phyloP scores from a whole-genome alignment of 2,113 vertebrate species.

The Microtus montanus region DNA sequence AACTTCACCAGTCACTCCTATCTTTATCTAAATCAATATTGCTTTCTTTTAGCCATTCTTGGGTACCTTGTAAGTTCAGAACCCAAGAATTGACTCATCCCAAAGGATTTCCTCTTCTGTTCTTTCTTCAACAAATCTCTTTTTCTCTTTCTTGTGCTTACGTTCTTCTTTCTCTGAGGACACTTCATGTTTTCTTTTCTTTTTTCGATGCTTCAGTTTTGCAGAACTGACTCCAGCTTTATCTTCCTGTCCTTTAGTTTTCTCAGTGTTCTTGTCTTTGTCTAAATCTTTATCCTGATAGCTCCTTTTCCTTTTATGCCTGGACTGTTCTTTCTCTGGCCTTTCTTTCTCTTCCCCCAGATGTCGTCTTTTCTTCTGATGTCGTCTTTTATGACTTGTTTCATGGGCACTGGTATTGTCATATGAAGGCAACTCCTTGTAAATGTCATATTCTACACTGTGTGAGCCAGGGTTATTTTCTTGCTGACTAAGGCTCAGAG shows the following conservation, averaged over 20 bases:
- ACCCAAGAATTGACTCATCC: constrained; percentile 92
- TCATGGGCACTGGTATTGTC: constrained; percentile 69
- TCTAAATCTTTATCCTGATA: constrained; percentile 57
- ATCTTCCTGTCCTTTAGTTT: constrained; percentile 53
- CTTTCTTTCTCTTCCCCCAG: constrained; percentile 62
- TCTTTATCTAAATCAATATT: constrained; percentile 54
- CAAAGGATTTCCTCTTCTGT: constrained; percentile 93
- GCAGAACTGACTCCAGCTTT: constrained; percentile 63
- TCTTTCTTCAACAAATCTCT: constrained; percentile 68
- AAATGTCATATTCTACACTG: constrained; percentile 63
- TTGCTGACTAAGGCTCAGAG: constrained; percentile 61
- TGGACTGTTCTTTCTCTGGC: constrained; percentile 70
- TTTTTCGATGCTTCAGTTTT: constrained; percentile 79
- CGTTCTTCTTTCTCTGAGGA: constrained; percentile 74
- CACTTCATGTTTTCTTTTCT: constrained; percentile 70
- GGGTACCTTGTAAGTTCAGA: constrained; percentile 74
- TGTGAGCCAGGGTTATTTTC: constrained; percentile 72
- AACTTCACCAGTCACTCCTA: constrained; percentile 51
- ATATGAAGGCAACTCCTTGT: constrained; percentile 71
- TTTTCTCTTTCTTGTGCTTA: constrained; percentile 86
- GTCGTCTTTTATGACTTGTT: constrained; percentile 71
- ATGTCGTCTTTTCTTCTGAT: constrained; percentile 64
- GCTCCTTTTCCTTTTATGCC: constrained; percentile 72
- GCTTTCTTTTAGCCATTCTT: neutral
- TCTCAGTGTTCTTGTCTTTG: constrained; percentile 65